Base-by-base conservation (phyloP, 2,888 invertebrate genomes). In the Drosophila cognata region DNA sequence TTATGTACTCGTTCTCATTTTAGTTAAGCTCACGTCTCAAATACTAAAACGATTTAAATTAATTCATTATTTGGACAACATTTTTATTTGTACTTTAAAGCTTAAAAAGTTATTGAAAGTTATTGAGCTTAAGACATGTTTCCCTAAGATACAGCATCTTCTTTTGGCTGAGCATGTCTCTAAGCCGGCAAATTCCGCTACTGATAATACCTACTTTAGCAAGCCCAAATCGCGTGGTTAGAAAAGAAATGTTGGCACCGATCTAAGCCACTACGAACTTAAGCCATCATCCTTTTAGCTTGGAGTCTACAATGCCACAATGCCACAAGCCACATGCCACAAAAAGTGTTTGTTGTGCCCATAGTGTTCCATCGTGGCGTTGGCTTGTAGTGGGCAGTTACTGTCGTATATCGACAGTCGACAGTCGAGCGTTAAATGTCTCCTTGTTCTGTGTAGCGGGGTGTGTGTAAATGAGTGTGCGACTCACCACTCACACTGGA, bases 311-410 rank as follows among this genome's bases (percentile, higher is more conserved):
- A 33, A 4, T 16, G 21, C 13, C 21, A 3, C 7, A 25, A 28
- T 29, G 21, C 46, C 25, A 21, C 25, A 1, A 29, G 13, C 1
- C 2, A 29, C 25, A 1, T 35, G 13, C 1, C 2, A 10, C 31
- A 4, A 6, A 46, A 31, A 16, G 2, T 25, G 13, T 4, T 18
- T 16, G 16, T 11, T 33, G 18, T 13, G 31, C 29, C 56, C 68
- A 68, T 35, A 2, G 68, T 68, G 11, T 21, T 46, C 53, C 33
- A 35, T 43, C 60, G 60, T 38, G 60, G 62, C 71, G 81, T 65
- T 76, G 58, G 69, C 81, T 72, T 79, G 77, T 72, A 57, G 62
- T 48, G 75, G 66, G 59, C 78, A 71, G 38, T 71, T 58, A 31
- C 81, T 59, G 50, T 33, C 50, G 31, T 29, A 68, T 43, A 38